Base-by-base conservation (phyloP, 2,113 vertebrate species). In the Ophthalmolycus amberensis region DNA sequence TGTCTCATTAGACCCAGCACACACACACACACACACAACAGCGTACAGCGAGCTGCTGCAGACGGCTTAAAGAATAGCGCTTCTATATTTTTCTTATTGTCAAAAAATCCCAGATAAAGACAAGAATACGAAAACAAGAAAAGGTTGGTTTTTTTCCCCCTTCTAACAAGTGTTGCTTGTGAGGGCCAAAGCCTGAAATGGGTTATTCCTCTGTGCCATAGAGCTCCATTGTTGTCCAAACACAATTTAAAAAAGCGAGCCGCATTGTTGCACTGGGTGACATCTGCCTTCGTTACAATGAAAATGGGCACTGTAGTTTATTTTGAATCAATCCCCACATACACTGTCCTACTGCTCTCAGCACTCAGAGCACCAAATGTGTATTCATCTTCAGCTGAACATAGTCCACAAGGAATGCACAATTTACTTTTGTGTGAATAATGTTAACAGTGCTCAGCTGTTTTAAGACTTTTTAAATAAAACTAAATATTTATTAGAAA, bases 181-280 rank as follows among this genome's bases (percentile, higher is more conserved):
- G 63, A 9, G 56, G 22, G 12, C 29, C 50, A 40, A 79, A 29
- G 42, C 22, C 48, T 42, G 50, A 29, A 46, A 7, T 8, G 40
- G 34, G 48, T 71, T 60, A 48, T 70, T 73, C 54, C 16, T 60
- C 11, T 44, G 48, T 42, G 38, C 25, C n/a, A 76, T 16, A 68
- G 44, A 83, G 16, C 54, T 69, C 40, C 15, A 48, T 37, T 87
- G 66, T 83, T 79, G n/a, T 32, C 50, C 10, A 5, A 50, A 77
- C 44, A 75, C 9, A 27, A 68, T 63, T 37, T 69, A 68, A 74
- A 72, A 62, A 34, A 34, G 15, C 44, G 48, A 59, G 79, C 20
- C 25, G 38, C 44, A 59, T 11, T 62, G 73, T 37, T 46, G 66
- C 34, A 18, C 59, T 66, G 44, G 4, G 44, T 77, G 80, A 48